A percentile compares a stretch with the other conserved stretches of the same genome.
phyloP scores from a whole-genome alignment of 2,888 invertebrate species.

The Clusia tigrina region DNA sequence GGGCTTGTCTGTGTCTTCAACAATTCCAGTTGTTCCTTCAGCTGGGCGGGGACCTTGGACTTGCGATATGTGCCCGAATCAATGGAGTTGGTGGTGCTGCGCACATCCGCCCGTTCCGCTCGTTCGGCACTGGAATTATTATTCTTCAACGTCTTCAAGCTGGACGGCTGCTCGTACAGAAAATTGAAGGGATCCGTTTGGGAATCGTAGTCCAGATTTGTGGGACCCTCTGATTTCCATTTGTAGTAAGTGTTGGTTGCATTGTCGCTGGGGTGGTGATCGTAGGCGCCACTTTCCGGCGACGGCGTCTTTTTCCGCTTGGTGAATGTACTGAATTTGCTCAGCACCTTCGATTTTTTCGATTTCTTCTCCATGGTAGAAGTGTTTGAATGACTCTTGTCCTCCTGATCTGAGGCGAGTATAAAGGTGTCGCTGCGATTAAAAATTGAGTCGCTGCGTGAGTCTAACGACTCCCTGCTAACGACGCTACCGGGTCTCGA shows the following conservation, averaged over 20 bases:
- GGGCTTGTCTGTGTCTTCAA: slow-evolving; percentile 48
- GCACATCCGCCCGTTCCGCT: slow-evolving; percentile 36
- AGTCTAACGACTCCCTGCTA: slow-evolving; percentile 53
- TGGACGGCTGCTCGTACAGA: slow-evolving; percentile 58
- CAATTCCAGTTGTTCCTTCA: slow-evolving; percentile 57
- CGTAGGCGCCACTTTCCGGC: slow-evolving; percentile 43
- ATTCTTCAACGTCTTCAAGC: slow-evolving; percentile 42
- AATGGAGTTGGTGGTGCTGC: slow-evolving; percentile 31
- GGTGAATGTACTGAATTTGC: slow-evolving; percentile 62
- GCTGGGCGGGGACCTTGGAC: slow-evolving; percentile 51
- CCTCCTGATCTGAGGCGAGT: slow-evolving; percentile 47
- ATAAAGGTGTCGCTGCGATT: slow-evolving; percentile 62
- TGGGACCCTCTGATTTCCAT: slow-evolving; percentile 57
- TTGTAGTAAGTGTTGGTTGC: slow-evolving; percentile 60
- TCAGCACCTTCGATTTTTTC: slow-evolving; percentile 57
- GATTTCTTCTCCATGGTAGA: slow-evolving; percentile 56
- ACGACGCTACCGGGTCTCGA: slow-evolving; percentile 52
- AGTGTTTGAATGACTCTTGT: slow-evolving; percentile 45
- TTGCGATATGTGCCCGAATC: slow-evolving; percentile 60
- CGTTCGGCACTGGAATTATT: slow-evolving; percentile 29
- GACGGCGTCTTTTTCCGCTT: slow-evolving; percentile 57
- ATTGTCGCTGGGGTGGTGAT: slow-evolving; percentile 59
- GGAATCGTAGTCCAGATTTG: slow-evolving; percentile 52
- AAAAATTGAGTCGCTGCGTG: slow-evolving; percentile 46
- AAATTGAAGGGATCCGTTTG: slow-evolving; percentile 60